Base-by-base conservation (phyloP, 2,113 vertebrate genomes). In the Amia ocellicauda region DNA sequence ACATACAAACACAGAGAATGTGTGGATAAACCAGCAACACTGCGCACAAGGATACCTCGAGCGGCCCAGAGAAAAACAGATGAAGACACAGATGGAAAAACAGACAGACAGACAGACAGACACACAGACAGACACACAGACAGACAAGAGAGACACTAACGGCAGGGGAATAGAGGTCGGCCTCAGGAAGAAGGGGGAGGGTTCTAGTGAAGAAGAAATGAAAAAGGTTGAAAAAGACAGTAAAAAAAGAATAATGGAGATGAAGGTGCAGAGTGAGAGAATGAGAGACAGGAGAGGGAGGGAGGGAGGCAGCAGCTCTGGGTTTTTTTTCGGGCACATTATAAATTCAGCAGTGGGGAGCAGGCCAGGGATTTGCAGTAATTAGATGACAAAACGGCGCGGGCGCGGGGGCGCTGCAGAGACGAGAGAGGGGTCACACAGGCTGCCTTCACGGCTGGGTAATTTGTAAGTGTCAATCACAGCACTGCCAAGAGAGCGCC, bases 381-480 rank as follows among this genome's bases (percentile, higher is more conserved):
- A 98, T 98, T 98, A 98, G 94, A 98, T 96, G 94, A 98, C 95
- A 98, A 98, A 98, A 96, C 92, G 93, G 93, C 87, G 88, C 91
- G 91, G 89, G 93, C 91, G 93, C 87, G 89, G 87, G 85, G 84
- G 85, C 89, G 89, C 85, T 86, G 85, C 92, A 91, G 92, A 93
- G 94, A 97, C 92, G 93, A 93, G 94, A 93, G 89, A 89, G 91
- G 93, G 95, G 94, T 98, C 95, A 94, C 91, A 94, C 94, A 92
- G 93, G 92, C 91, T 90, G 92, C 93, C 92, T 92, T 91, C 88
- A 91, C 90, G 90, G 92, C 91, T 85, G 93, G 93, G 94, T 96
- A 97, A 98, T 98, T 98, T 97, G 95, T 97, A 94, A 98, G 92
- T 94, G 96, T 95, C 95, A 97, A 97, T 98, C 96, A 98, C 88